Conservation (phyloP, 2,888 invertebrate genomes). For the Erebia aethiops region DNA sequence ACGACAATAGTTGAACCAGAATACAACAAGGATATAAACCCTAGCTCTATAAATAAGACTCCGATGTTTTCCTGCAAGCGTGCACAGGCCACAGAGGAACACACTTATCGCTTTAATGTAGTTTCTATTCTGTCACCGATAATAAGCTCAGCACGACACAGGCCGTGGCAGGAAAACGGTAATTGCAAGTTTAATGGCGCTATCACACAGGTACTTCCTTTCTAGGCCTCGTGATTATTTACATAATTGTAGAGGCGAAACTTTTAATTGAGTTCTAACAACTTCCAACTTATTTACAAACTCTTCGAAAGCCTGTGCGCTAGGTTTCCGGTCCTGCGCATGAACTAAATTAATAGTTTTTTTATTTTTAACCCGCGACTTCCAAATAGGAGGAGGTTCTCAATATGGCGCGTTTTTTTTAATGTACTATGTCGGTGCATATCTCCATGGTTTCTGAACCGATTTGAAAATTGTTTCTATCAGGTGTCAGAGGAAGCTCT, state of each 20-base stretch:
- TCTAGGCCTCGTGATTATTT: conserved; percentile 1
- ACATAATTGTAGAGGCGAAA: not conserved
- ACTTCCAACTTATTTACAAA: not conserved
- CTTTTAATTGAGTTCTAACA: not conserved
- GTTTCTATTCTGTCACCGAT: conserved; percentile 30
- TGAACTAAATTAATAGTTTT: no score
- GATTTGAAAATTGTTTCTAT: no score
- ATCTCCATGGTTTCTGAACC: no score
- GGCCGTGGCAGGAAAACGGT: conserved; percentile 28
- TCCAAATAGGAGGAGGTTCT: no score
- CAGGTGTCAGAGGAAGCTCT: no score
- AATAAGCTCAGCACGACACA: conserved; percentile 29
- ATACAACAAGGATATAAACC: no score
- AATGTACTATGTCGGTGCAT: no score
- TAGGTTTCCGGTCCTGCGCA: not conserved
- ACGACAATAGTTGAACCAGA: no score
- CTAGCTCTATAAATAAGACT: conserved; percentile 34
- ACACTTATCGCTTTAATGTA: conserved; percentile 31
- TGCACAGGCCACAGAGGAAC: conserved; percentile 36
- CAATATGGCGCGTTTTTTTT: no score
- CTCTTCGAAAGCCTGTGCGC: not conserved
- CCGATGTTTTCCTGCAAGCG: conserved; percentile 32
- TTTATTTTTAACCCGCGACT: no score
- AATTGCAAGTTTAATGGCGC: conserved; percentile 21
- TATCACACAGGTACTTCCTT: conserved; percentile 5